Evolutionary conservation across 2,797 vertebrate genomes (phyloP), one percentile per base, ranked within the genome.

Genomic region (Tokudaia muenninki): DNA sequence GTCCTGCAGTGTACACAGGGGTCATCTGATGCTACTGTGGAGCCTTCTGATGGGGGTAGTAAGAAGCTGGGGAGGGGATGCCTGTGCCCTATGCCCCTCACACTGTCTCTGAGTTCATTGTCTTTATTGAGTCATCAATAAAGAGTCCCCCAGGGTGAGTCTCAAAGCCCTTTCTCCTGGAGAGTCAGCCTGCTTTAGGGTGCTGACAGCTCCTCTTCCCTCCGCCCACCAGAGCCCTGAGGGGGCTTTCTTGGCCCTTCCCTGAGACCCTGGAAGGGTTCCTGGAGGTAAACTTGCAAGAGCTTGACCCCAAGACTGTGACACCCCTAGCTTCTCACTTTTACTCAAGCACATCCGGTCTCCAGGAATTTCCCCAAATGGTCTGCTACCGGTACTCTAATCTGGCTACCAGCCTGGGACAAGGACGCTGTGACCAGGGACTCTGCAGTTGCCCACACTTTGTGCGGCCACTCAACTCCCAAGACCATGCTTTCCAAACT

Each of bases 341-440:
- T 29, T 3, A 2, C 10, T 4, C 24, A 29, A 3, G 3, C 8
- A 9, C 26, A 41, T 34, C 47, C 3, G 2, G 29, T 19, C 41
- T n/a, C 37, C 55, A 47, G n/a, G 59, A 26, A 13, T 4, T 41
- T 3, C 1, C n/a, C 44, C 34, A 11, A 63, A n/a, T 21, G 37
- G 22, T 61, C 14, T 70, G 34, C 50, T 41, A 41, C n/a, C 12
- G 11, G 26, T 3, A 34, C 34, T 41, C 44, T 52, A 11, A 52
- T 78, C 86, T 67, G 59, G 29, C 57, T 26, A 2, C 17, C 47
- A 21, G n/a, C 29, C 37, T n/a, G 41, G 55, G 61, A 17, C 21
- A 10, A 67, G 57, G 44, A 26, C 10, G 6, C 16, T 41, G 24
- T 80, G 77, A 8, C 89, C 44, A 65, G 57, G 12, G 3, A 24